Conservation (phyloP, 2,888 invertebrate genomes). For the Philaethria dido region DNA sequence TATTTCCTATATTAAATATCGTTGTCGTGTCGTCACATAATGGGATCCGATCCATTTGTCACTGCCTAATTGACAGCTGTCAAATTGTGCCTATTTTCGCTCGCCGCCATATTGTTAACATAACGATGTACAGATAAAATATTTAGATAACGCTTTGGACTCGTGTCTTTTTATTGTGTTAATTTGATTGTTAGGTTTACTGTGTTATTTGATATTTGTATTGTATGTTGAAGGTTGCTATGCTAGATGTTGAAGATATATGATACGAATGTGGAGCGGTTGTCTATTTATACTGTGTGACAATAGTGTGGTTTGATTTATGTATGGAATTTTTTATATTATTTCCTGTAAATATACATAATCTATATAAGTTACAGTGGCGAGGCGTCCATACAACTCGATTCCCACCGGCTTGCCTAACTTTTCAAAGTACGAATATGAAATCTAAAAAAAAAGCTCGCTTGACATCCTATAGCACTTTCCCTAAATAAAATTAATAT, state of each 20-base stretch:
- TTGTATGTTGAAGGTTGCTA: conserved; percentile 21
- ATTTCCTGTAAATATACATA: no score
- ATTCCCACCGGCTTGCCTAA: no score
- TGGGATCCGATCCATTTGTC: conserved; percentile 57
- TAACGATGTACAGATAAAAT: conserved; percentile 65
- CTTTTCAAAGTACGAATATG: no score
- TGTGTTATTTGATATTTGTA: conserved; percentile 19
- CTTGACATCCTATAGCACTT: no score
- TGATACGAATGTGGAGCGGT: not conserved
- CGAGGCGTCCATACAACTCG: no score
- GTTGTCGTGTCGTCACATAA: conserved; percentile 47
- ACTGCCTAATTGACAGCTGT: conserved; percentile 80
- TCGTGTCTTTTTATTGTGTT: conserved; percentile 41
- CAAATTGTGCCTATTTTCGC: conserved; percentile 72
- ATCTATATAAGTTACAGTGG: no score
- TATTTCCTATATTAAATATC: conserved; percentile 15
- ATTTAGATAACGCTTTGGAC: conserved; percentile 57
- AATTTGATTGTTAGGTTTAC: conserved; percentile 30
- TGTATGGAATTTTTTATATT: not conserved
- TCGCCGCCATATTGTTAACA: conserved; percentile 53
- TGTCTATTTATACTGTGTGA: not conserved
- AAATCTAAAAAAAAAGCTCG: no score
- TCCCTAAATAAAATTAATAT: no score
- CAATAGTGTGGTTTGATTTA: not conserved
- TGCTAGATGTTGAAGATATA: conserved; percentile 12